phyloP scores from a whole-genome alignment of 2,888 invertebrate genomes.

The Spodoptera picta region DNA sequence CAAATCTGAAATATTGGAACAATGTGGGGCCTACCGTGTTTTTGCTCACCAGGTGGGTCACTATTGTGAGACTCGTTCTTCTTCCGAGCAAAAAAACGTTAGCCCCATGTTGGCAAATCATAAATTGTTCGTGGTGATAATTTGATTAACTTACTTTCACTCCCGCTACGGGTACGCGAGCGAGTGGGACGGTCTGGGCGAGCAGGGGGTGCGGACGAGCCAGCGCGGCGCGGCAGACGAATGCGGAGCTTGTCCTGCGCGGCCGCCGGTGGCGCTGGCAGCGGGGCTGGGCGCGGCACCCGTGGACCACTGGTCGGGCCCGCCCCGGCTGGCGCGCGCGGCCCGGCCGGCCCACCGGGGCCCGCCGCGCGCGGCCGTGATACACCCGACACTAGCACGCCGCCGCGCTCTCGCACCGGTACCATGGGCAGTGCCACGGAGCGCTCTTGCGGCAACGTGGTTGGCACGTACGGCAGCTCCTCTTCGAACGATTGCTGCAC shows the following conservation, averaged over 20 bases:
- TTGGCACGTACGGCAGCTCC: slow-evolving; percentile 96
- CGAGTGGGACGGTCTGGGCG: slow-evolving; percentile 57
- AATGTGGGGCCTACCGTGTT: no score
- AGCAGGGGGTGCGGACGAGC: slow-evolving; percentile 47
- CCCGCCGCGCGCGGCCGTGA: slow-evolving; percentile 89
- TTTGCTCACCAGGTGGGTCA: no score
- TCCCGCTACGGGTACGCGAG: slow-evolving; percentile 69
- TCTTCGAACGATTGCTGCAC: slow-evolving; percentile 95
- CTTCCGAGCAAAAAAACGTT: no score
- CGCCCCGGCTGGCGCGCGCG: slow-evolving; percentile 57
- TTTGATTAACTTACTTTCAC: slow-evolving; percentile 65
- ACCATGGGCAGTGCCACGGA: slow-evolving; percentile 94
- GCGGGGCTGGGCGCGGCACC: slow-evolving; percentile 66
- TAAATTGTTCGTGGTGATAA: no score
- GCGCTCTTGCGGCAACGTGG: slow-evolving; percentile 95
- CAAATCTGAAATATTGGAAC: no score
- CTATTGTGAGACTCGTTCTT: no score
- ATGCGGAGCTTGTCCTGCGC: slow-evolving; percentile 75
- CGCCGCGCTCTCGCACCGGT: slow-evolving; percentile 89
- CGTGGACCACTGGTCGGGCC: slow-evolving; percentile 35
- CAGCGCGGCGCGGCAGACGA: slow-evolving; percentile 75
- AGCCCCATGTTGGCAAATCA: no score
- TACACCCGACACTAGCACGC: slow-evolving; percentile 77
- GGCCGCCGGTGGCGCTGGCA: slow-evolving; percentile 61
- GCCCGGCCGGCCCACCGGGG: slow-evolving; percentile 86